Base-by-base conservation (phyloP, 2,113 vertebrate species). In the Paracanthobrama guichenoti region DNA sequence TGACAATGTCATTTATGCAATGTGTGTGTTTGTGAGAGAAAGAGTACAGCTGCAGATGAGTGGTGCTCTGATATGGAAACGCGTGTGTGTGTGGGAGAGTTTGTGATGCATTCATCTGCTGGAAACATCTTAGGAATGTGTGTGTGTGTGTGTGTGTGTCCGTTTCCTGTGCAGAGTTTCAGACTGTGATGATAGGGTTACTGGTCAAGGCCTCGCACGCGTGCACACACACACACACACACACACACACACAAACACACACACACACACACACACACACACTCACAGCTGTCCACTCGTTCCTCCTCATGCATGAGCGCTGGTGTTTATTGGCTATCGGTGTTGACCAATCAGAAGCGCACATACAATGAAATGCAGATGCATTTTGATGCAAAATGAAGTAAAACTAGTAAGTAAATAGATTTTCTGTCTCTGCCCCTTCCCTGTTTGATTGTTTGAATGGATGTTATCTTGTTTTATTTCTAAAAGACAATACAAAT, bases 101-200 rank as follows among this genome's bases (percentile, higher is more conserved):
- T 18, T 66, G 6, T 67, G 71, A 73, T 44, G 67, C 69, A 22
- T 73, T 83, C 71, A 26, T 67, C n/a, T 83, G 55, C 64, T 72
- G 39, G 55, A 75, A 59, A 66, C 35, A 86, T 86, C 35, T 74
- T 9, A n/a, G 77, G 82, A 77, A 55, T 86, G 75, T 86, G 55
- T 86, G 20, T 59, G 62, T 81, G 71, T 53, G 18, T 35, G 7
- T 26, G n/a, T 35, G 78, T n/a, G 79, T 53, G 62, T 67, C 24
- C 22, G 57, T 79, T 50, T 77, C 50, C 60, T 39, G 73, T 53
- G 72, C 48, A 28, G 57, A 26, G 16, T 66, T 18, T 31, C 24
- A 84, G 60, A 22, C 42, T 55, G 60, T 55, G 60, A 78, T 55
- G 60, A 78, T 84, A 53, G 22, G 2, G 53, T 84, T 35, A 35